phyloP scores from a whole-genome alignment of 2,113 vertebrate species.

The Chroicocephalus ridibundus region DNA sequence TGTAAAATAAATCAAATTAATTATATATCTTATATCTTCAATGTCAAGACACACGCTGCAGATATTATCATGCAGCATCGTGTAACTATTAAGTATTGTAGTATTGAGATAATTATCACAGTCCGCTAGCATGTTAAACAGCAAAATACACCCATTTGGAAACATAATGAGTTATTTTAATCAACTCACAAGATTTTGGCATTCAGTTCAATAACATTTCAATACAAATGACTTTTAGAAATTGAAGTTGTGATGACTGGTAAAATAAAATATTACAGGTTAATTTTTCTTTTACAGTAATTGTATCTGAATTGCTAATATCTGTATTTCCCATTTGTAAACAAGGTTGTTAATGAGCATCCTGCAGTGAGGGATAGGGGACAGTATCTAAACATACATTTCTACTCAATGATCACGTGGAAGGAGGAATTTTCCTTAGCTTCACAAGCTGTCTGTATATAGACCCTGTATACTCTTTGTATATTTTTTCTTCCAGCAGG shows the following conservation, averaged over 20 bases:
- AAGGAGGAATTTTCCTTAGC: not conserved
- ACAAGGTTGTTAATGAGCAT: not conserved
- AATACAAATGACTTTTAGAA: not conserved
- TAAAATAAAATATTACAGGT: not conserved
- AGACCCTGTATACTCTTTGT: not conserved
- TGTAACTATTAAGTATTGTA: not conserved
- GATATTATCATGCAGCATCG: not conserved
- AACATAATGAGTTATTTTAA: not conserved
- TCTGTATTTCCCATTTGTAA: not conserved
- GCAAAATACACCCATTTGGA: not conserved
- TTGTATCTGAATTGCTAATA: not conserved
- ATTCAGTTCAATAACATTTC: not conserved
- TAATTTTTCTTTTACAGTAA: not conserved
- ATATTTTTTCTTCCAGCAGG: not conserved
- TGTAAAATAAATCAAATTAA: not conserved
- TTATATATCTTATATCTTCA: not conserved
- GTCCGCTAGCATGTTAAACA: not conserved
- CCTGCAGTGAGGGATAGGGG: not conserved
- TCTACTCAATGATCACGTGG: not conserved
- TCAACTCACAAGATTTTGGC: not conserved
- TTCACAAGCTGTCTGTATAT: not conserved
- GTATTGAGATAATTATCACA: not conserved
- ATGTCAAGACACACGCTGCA: not conserved
- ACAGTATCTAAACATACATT: not conserved
- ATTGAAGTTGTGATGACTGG: not conserved